Evolutionary conservation across 1,140 invertebrate species (phyloP).

Genomic region (Mya arenaria): DNA sequence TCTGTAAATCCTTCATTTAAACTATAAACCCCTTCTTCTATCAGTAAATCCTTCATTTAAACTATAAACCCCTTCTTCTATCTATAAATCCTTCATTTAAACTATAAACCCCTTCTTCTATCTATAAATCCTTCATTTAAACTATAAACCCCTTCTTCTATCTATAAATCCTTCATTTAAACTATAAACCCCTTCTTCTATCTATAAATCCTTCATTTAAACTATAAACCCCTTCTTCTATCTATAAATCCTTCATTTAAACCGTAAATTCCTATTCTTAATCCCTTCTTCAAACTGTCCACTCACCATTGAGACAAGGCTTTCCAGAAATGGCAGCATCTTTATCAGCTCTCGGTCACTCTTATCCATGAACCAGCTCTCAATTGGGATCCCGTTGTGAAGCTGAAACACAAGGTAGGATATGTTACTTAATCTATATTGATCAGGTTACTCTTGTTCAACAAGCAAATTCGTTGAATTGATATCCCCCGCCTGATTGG

Average conservation of each 20-base stretch:
- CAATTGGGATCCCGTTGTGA: constrained; percentile 98
- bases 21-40: too few relatives aligned
- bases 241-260: not conserved
- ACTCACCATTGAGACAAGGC: constrained; percentile 84
- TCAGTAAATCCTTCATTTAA: too few relatives aligned
- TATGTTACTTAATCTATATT: too few relatives aligned
- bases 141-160: not conserved
- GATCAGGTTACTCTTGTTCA: too few relatives aligned
- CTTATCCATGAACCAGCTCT: constrained; percentile 97
- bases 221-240: not conserved
- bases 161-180: not conserved
- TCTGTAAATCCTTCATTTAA: too few relatives aligned
- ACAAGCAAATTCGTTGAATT: too few relatives aligned
- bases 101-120: too few relatives aligned
- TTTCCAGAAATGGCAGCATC: constrained; percentile 95
- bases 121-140: not conserved
- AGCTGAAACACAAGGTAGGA: constrained; percentile 84
- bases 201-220: not conserved
- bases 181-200: not conserved
- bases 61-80: too few relatives aligned
- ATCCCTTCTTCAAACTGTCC: not conserved
- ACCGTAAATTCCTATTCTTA: not conserved
- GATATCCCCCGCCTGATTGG: too few relatives aligned
- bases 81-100: too few relatives aligned
- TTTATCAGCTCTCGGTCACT: constrained; percentile 95